Conservation (phyloP, 1,140 invertebrate species). For the Penaeus vannamei region DNA sequence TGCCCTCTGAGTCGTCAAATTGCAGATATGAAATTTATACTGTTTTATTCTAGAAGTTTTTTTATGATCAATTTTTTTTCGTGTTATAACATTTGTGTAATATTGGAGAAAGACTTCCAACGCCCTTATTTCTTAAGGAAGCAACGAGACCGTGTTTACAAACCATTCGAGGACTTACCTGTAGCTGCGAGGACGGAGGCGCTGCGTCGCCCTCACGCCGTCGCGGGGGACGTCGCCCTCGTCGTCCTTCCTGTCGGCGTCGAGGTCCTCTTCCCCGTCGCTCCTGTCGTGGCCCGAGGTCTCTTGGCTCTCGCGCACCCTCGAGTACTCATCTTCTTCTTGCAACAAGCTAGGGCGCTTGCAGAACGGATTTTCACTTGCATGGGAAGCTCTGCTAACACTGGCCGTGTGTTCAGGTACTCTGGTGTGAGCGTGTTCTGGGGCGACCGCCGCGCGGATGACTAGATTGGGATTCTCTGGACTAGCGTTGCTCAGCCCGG, state of each 20-base stretch:
- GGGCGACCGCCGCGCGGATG: background rate
- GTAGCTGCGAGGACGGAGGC: conserved; percentile 56
- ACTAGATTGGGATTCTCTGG: background rate
- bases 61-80: too few species aligned
- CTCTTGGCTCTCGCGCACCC: background rate
- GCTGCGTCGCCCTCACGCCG: conserved; percentile 47
- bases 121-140: too few species aligned
- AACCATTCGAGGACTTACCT: conserved; percentile 33
- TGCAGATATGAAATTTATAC: too few species aligned
- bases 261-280: background rate
- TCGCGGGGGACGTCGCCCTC: conserved; percentile 31
- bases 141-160: too few species aligned
- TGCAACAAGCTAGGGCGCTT: background rate
- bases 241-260: background rate
- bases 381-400: background rate
- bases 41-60: too few species aligned
- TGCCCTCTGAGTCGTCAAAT: too few species aligned
- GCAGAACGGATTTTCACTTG: background rate
- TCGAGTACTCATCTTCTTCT: background rate
- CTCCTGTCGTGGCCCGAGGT: background rate
- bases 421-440: background rate
- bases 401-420: background rate
- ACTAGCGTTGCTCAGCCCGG: background rate
- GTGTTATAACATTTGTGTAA: too few species aligned
- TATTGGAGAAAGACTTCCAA: too few species aligned